These are phyloP conservation scores for Poeciliopsis paucimaculata DNA, from an alignment of 2,797 vertebrate species.

Conservation along the genomic window DNA sequence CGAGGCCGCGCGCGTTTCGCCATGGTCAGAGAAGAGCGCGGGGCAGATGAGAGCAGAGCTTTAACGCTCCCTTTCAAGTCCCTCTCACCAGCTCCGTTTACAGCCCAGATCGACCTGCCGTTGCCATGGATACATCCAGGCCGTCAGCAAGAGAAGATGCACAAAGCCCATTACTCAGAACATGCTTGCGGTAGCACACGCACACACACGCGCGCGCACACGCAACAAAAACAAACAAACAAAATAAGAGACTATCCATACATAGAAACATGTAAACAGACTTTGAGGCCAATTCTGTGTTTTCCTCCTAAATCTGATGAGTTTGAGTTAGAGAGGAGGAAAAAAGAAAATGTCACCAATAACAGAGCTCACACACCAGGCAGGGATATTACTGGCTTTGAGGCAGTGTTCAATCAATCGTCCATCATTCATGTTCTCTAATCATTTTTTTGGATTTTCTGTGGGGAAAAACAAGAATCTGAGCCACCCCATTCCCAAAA, in stretches of 20 bases:
- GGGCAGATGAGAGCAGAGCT: constrained; percentile 70
- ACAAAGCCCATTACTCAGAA: constrained; percentile 77
- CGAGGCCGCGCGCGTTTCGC: constrained; percentile 57
- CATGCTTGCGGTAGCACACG: constrained; percentile 56
- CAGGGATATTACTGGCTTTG: constrained; percentile 35
- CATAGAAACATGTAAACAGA: background rate
- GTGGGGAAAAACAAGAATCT: constrained; percentile 40
- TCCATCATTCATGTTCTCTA: constrained; percentile 51
- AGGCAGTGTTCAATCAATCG: constrained; percentile 53
- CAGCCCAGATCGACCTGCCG: constrained; percentile 77
- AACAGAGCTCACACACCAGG: constrained; percentile 19
- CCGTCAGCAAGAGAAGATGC: constrained; percentile 70
- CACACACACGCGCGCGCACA: background rate
- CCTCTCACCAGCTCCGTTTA: constrained; percentile 70
- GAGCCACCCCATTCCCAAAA: constrained; percentile 43
- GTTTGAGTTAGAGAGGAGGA: constrained; percentile 15
- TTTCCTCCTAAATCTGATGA: constrained; percentile 27
- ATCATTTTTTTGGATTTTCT: constrained; percentile 41
- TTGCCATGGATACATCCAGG: constrained; percentile 82
- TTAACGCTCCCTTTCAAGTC: constrained; percentile 79
- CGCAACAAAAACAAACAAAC: background rate
- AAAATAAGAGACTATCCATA: background rate
- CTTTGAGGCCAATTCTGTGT: constrained; percentile 12
- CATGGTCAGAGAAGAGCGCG: constrained; percentile 58
- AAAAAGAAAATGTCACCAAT: constrained; percentile 23